Base-by-base conservation (phyloP, 2,113 vertebrate genomes). In the Sclerurus mexicanus region DNA sequence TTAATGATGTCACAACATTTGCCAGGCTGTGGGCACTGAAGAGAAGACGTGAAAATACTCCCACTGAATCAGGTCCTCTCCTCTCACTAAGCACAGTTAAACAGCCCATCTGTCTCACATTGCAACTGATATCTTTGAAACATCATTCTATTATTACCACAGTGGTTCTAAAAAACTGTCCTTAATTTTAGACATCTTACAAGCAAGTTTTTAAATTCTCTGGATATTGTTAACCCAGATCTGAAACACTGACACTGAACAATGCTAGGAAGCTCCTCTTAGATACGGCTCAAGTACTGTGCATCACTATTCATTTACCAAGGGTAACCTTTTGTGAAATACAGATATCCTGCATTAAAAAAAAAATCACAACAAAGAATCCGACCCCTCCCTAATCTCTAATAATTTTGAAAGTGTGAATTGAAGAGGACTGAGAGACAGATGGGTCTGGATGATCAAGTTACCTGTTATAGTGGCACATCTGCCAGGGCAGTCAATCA, bases 401-500 rank as follows among this genome's bases (percentile, higher is more conserved):
- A 98, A 98, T 98, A 98, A 98, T 98, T 98, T 98, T 98, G 97
- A 97, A 99, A 98, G 99, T 99, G 99, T 99, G 99, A 99, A 99
- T 99, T 99, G 98, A 99, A 99, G 98, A 98, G 98, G 98, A 98
- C 98, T 98, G 98, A 97, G 98, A 99, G 98, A 98, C 99, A 99
- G 99, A 99, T 99, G 99, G 99, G 99, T 98, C 98, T 99, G 98
- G 98, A 98, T 99, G 99, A 99, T 99, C 99, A 98, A 98, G 99
- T 99, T 99, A 99, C 99, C 99, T 99, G 99, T 98, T 99, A 99
- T 98, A 99, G 98, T 98, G 91, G 98, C 98, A 99, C 99, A 99
- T 99, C 99, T 99, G 99, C 98, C 99, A 98, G 98, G 97, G 97
- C 98, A 99, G 99, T 99, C 99, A 99, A 99, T 99, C 99, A 99